Evolutionary conservation across 2,113 vertebrate genomes (phyloP), one percentile per base, ranked within the genome.

Genomic region (Oceanites oceanicus): DNA sequence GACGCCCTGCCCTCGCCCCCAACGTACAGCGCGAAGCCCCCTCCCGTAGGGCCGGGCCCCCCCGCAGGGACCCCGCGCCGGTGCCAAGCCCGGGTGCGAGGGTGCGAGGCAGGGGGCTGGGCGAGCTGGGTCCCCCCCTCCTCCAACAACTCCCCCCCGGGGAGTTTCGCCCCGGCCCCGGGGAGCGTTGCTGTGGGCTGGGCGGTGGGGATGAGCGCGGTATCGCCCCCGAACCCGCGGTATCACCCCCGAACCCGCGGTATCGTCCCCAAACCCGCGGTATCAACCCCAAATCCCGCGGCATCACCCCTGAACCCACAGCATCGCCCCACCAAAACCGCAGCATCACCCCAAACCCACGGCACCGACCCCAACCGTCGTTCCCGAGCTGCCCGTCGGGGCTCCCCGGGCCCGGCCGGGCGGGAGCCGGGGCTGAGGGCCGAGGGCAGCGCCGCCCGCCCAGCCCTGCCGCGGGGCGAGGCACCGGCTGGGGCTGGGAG

Each of bases 401-500:
- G 32, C 6, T 68, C 32, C n/a, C 13, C 19, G 26, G 19, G 15
- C 17, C 52, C 45, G 47, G 83, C 34, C 25, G 80, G 45, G 63
- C 52, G 4, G 47, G 68, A 14, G 47, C 45, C 25, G 53, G 65
- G 72, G 36, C 47, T 13, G 62, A 15, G 73, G 52, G 61, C 42
- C 20, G 72, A 27, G 79, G 85, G 80, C 74, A 76, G 79, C 49
- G 26, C 44, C 36, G 61, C 73, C 49, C 5, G 75, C 52, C 80
- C 90, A 22, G n/a, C 42, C 76, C 81, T 9, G 72, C 94, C 90
- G 86, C 71, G 91, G 94, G 94, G 94, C 56, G 94, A 91, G 87
- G 87, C 94, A 70, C 78, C 73, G 78, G 73, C 59, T 71, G 40
- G 42, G 62, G 88, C 70, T 18, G 83, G 26, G 94, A 93, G 88